Conservation (phyloP, 2,888 invertebrate species). For the Heliconius ethilla region DNA sequence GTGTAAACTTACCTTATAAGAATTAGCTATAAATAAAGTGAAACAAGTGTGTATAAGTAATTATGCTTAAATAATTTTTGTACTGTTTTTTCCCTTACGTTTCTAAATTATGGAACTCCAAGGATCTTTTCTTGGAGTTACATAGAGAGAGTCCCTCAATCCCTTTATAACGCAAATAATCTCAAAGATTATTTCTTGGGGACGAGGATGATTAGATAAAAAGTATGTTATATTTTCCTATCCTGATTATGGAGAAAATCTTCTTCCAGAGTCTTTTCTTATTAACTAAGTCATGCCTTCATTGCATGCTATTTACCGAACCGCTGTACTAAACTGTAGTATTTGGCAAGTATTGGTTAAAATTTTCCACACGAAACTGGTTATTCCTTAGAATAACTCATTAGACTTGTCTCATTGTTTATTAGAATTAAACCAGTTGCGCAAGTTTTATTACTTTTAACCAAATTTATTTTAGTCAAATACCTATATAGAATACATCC, state of each 20-base stretch:
- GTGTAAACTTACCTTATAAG: slow-evolving; percentile 13
- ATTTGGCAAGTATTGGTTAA: not conserved
- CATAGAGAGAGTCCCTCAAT: not conserved
- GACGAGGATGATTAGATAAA: no score
- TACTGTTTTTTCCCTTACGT: not conserved
- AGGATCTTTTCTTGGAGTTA: no score
- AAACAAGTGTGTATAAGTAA: not conserved
- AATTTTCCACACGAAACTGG: slow-evolving; percentile 5
- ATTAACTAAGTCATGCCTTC: no score
- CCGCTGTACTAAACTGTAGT: no score
- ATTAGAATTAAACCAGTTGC: not conserved
- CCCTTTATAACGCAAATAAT: not conserved
- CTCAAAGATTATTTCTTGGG: no score
- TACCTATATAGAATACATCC: not conserved
- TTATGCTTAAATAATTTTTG: not conserved
- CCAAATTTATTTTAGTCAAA: not conserved
- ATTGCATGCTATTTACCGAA: no score
- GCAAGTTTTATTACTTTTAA: not conserved
- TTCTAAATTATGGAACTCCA: not conserved
- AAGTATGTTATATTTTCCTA: no score
- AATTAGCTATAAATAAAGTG: not conserved
- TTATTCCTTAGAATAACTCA: no score
- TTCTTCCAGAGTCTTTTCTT: no score
- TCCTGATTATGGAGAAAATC: no score
- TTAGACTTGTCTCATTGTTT: not conserved